Base-by-base conservation (phyloP, 1,140 invertebrate genomes). In the Medauroidea extradentata region DNA sequence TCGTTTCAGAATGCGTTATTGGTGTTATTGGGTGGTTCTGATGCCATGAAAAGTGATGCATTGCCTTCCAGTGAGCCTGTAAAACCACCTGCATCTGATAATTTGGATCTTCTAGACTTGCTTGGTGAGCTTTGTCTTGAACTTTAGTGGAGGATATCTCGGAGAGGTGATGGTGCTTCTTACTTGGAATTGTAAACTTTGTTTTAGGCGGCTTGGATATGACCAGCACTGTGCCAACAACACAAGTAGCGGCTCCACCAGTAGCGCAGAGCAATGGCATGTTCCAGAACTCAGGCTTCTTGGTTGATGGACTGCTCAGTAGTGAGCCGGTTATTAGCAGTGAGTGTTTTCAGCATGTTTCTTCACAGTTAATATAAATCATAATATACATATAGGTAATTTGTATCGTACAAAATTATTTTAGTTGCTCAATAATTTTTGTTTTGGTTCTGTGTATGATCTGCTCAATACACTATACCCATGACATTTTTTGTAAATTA, bases 71-170 rank as follows among this genome's bases (percentile, higher is more conserved):
- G 76, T 72, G 66, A 89, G 67, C 62, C 73, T 52, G 67, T 76
- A 52, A 69, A 78, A 3, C 21, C 50, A 34, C 4, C 41, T 34
- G 70, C 75, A 51, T 69, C 75, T 46, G 84, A 84, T 67, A 85
- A 87, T 73, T 85, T 90, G 77, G 89, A 94, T 78, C 81, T 96
- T 52, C 76, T 96, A 60, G 93, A 96, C 76, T 79, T 97, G 39
- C 78, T 96, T 38, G 91, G 90, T 70, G 87, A 43, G 41, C 3
- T 34, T 34, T 34, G 29, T 34, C 11, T n/a, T n/a, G n/a, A n/a
- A n/a, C n/a, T n/a, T n/a, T n/a, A n/a, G n/a, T n/a, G n/a, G n/a
- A n/a, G n/a, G n/a, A n/a, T n/a, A n/a, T n/a, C n/a, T n/a, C n/a
- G 57, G 85, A 85, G 71, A 14, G 55, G 18, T 25, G n/a, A 29